Conservation (phyloP, 1,140 invertebrate genomes). For the Danaus plexippus region DNA sequence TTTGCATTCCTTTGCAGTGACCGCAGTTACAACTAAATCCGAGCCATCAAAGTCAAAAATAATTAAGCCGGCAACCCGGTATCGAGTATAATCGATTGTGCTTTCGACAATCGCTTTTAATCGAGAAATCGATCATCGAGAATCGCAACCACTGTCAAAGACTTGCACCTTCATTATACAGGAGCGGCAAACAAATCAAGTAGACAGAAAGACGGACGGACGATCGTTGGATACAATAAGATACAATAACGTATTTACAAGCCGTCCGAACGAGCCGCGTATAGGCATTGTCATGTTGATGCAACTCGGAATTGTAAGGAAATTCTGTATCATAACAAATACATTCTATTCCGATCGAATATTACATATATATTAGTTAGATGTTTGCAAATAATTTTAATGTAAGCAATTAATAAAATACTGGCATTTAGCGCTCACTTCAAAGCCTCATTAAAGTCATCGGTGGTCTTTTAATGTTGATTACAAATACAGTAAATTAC, state of each 20-base stretch:
- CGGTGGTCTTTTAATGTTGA: too few species aligned
- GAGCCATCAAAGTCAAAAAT: slow-evolving; percentile 36
- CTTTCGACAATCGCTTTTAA: slow-evolving; percentile 42
- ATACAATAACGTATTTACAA: slow-evolving; percentile 42
- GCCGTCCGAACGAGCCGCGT: slow-evolving; percentile 22
- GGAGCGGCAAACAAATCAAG: slow-evolving; percentile 43
- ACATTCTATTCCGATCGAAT: too few species aligned
- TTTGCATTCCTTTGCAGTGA: too few species aligned
- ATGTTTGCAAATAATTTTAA: too few species aligned
- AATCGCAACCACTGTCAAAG: slow-evolving; percentile 26
- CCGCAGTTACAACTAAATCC: slow-evolving; percentile 18
- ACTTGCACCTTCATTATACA: slow-evolving; percentile 41
- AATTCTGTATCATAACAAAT: too few species aligned
- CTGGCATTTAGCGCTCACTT: too few species aligned
- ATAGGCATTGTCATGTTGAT: slow-evolving; percentile 28
- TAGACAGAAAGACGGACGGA: slow-evolving; percentile 35
- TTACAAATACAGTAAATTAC: too few species aligned
- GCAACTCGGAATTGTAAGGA: too few species aligned
- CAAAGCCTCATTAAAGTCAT: too few species aligned
- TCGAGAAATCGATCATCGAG: slow-evolving; percentile 42
- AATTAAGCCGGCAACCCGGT: slow-evolving; percentile 41
- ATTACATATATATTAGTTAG: too few species aligned
- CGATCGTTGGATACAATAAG: slow-evolving; percentile 21
- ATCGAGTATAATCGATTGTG: slow-evolving; percentile 39
- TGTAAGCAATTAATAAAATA: too few species aligned